These are phyloP conservation scores for Solenodon paradoxus DNA, from an alignment of 2,113 vertebrate species.

Conservation along the genomic window DNA sequence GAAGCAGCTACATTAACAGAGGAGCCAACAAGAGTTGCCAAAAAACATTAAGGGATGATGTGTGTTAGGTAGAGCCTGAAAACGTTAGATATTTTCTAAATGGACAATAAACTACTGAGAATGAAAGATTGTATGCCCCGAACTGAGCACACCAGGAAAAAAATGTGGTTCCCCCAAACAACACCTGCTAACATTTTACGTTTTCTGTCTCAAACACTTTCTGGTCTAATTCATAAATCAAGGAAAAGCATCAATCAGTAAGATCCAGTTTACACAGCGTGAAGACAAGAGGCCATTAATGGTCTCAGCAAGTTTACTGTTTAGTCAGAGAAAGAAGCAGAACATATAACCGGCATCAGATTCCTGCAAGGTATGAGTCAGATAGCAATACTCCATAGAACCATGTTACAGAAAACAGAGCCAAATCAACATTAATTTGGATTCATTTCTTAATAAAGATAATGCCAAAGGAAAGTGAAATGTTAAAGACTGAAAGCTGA, in stretches of 20 bases:
- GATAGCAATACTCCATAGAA: background rate
- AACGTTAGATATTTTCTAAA: background rate
- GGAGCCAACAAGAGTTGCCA: conserved; percentile 20
- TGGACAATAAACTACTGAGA: background rate
- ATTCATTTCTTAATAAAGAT: background rate
- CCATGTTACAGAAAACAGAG: background rate
- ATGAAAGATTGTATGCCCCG: background rate
- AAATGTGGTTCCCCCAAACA: background rate
- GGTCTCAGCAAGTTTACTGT: background rate
- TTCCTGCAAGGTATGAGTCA: background rate
- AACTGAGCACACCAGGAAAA: background rate
- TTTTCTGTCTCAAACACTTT: background rate
- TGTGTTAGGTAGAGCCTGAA: background rate
- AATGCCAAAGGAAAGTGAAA: background rate
- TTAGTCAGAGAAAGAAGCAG: background rate
- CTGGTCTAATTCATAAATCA: conserved; percentile 31
- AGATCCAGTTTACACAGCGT: background rate
- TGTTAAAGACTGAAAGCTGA: background rate
- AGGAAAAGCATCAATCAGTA: background rate
- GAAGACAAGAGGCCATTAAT: background rate
- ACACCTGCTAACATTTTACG: background rate
- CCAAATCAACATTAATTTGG: background rate
- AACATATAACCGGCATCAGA: background rate
- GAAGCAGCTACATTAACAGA: conserved; percentile 11
- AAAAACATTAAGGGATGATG: background rate